A percentile compares a stretch with the other conserved stretches of the same genome.
phyloP scores from a whole-genome alignment of 2,888 invertebrate species.

The Cyrtodaria siliqua region DNA sequence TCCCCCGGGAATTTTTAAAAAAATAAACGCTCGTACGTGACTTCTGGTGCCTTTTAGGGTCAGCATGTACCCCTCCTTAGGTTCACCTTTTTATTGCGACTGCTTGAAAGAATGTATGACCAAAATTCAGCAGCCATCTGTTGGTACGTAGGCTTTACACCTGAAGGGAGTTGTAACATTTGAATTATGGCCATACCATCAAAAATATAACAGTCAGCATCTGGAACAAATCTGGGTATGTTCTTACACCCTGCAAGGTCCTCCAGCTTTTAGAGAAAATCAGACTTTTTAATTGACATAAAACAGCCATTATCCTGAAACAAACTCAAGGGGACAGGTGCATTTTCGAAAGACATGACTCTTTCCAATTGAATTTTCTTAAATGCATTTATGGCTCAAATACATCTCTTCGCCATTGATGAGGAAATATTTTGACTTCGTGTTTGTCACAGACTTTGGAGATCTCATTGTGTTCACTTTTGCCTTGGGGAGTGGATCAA shows the following conservation, averaged over 20 bases:
- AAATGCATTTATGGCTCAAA: constrained; percentile 6
- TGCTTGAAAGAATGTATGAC: background rate
- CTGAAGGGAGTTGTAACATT: constrained; percentile 1
- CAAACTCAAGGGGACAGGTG: too few relatives aligned
- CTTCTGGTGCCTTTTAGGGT: background rate
- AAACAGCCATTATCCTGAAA: background rate
- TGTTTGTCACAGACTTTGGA: background rate
- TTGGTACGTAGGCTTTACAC: background rate
- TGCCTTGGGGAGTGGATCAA: background rate
- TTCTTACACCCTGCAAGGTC: background rate
- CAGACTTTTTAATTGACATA: constrained; percentile 2
- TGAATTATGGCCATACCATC: constrained; percentile 9
- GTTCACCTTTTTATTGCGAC: background rate
- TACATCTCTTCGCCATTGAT: constrained; percentile 1
- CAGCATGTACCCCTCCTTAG: background rate
- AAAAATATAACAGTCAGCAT: background rate
- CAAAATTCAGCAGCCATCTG: background rate
- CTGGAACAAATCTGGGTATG: too few relatives aligned
- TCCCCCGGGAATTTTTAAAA: too few relatives aligned
- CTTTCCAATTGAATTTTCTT: background rate
- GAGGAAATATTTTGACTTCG: background rate
- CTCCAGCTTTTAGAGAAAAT: constrained; percentile 5
- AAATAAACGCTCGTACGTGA: too few relatives aligned
- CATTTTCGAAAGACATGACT: constrained; percentile 8
- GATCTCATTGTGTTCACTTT: background rate